A percentile compares a stretch with the other conserved stretches of the same genome.
Evolutionary conservation across 1,140 invertebrate species (phyloP).

Genomic region (Papilio polytes): DNA sequence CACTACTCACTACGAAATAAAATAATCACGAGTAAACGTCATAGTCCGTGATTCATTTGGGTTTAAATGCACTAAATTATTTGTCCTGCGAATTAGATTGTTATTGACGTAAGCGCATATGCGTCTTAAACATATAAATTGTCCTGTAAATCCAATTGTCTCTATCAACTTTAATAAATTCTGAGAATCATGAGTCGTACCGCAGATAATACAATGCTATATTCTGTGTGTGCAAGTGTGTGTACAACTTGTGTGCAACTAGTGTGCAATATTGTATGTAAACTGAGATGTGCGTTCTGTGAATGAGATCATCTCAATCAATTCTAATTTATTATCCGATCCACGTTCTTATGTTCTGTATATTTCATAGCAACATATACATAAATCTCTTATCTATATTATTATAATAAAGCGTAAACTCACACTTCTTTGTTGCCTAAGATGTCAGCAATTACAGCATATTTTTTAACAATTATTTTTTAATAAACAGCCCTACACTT

Average conservation of each 20-base stretch:
- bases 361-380: too few relatives aligned
- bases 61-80: background rate
- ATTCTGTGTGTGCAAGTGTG: background rate
- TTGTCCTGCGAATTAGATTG: background rate
- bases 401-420: too few relatives aligned
- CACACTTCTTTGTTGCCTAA: too few relatives aligned
- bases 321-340: background rate
- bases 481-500: too few relatives aligned
- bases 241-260: too few relatives aligned
- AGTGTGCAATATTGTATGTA: background rate
- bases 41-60: background rate
- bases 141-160: constrained; percentile 17
- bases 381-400: too few relatives aligned
- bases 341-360: background rate
- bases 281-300: background rate
- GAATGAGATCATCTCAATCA: constrained; percentile 4
- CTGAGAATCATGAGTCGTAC: background rate
- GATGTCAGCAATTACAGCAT: too few relatives aligned
- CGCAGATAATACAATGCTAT: too few relatives aligned
- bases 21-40: background rate
- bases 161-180: constrained; percentile 15
- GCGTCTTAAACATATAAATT: background rate
- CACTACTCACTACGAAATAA: background rate
- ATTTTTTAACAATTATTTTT: too few relatives aligned
- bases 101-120: background rate